Evolutionary conservation across 2,797 vertebrate species (phyloP), one percentile per base, ranked within the genome.

Genomic region (Hydrocynus forskahlii): DNA sequence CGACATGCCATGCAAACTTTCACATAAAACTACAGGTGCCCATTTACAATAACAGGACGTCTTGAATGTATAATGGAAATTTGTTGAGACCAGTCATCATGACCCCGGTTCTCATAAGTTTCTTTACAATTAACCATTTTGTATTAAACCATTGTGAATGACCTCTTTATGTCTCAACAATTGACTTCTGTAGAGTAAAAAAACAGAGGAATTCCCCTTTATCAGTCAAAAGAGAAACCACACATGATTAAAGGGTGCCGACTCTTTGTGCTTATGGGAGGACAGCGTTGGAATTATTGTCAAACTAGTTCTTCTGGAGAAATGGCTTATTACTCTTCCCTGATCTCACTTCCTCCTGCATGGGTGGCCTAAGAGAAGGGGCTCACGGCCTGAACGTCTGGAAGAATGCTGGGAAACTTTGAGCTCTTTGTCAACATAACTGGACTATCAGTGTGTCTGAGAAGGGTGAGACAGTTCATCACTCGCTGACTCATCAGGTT

Each of bases 281-380:
- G 19, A 67, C 64, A 67, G 16, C 25, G 7, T 52, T 71, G 16
- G 45, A 71, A 29, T 54, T 88, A 79, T 73, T 84, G 81, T 87
- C 73, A 78, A 48, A 75, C 57, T 38, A 60, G 19, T 16, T 40
- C 17, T 17, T 45, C 10, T 12, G 23, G 72, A 48, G 62, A 82
- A 86, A 52, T 25, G 9, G 13, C 68, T 84, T 63, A 84, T 89
- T 55, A 83, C 88, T 76, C 84, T 85, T 80, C 85, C 82, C 81
- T 92, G 88, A 90, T 83, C 84, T 89, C 87, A 93, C 86, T 91
- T 93, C 91, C 91, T 92, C 88, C 86, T 48, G 82, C 82, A 89
- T 85, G 91, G 92, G 92, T 94, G 92, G 92, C 79, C 91, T 17
- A 21, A 64, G 63, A 71, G 43, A 7, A 43, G 52, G 43, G 13